Evolutionary conservation across 2,113 vertebrate species (phyloP).

Genomic region (Azemiops feae): DNA sequence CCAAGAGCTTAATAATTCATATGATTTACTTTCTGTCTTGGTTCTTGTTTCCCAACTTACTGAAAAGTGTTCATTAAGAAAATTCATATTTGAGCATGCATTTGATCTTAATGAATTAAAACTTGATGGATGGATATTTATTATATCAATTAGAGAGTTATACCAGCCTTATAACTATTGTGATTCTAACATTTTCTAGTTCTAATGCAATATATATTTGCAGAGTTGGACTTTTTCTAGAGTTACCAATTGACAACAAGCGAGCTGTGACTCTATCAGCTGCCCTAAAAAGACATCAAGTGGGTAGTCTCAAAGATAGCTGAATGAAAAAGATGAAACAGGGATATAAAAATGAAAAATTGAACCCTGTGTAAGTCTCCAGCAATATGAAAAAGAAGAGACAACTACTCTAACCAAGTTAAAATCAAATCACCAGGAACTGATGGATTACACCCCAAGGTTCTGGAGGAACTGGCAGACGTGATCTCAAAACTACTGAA

Average conservation of each 20-base stretch:
- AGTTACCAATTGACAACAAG: not conserved
- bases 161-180: not conserved
- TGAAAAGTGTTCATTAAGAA: not conserved
- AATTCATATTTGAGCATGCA: not conserved
- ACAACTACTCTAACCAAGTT: not conserved
- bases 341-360: not conserved
- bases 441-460: not conserved
- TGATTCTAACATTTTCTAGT: not conserved
- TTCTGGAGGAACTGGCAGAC: not conserved
- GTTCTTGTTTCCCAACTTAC: not conserved
- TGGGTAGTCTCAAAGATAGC: not conserved
- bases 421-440: not conserved
- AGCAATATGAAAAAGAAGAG: not conserved
- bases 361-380: not conserved
- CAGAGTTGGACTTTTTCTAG: not conserved
- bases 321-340: not conserved
- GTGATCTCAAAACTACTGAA: not conserved
- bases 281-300: not conserved
- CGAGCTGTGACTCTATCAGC: not conserved
- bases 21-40: conserved; percentile 16
- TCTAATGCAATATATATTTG: not conserved
- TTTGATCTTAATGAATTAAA: conserved; percentile 31
- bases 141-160: not conserved
- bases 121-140: not conserved
- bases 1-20: conserved; percentile 42